Percentiles rank a stretch among this genome's conserved stretches.
phyloP scores from a whole-genome alignment of 2,888 invertebrate genomes.

The Parthenolecanium corni region DNA sequence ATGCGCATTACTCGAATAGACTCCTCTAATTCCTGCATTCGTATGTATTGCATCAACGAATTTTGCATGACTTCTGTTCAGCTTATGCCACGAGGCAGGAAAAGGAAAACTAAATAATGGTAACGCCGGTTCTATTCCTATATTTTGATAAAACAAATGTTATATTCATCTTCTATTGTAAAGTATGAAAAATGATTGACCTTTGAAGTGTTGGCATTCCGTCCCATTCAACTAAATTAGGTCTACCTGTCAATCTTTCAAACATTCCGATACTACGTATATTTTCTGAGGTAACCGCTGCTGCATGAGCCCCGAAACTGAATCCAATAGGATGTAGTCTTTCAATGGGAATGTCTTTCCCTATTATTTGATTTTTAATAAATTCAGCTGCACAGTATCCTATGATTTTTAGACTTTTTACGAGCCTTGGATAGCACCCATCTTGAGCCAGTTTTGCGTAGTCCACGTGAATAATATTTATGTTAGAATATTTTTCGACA shows the following conservation, averaged over 20 bases:
- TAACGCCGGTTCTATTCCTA: conserved; percentile 35
- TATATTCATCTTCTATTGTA: too few relatives aligned
- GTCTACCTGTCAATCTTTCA: too few relatives aligned
- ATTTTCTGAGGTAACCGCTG: conserved; percentile 45
- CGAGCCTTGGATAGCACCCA: conserved; percentile 32
- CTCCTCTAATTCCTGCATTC: conserved; percentile 35
- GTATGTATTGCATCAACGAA: conserved; percentile 37
- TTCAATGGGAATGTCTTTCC: conserved; percentile 39
- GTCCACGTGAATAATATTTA: conserved; percentile 52
- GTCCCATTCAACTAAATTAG: too few relatives aligned
- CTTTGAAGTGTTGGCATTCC: too few relatives aligned
- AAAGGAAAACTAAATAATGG: conserved; percentile 33
- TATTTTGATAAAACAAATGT: conserved; percentile 47
- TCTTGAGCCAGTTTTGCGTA: conserved; percentile 43
- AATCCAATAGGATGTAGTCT: conserved; percentile 52
- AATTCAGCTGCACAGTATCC: conserved; percentile 51
- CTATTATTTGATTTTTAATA: conserved; percentile 43
- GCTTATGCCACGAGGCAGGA: conserved; percentile 29
- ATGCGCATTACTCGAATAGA: conserved; percentile 33
- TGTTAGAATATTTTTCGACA: conserved; percentile 40
- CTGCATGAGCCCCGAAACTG: conserved; percentile 52
- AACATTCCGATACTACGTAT: conserved; percentile 39
- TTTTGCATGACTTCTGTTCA: conserved; percentile 34
- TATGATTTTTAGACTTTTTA: conserved; percentile 46
- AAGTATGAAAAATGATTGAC: too few relatives aligned